Conservation (phyloP, 1,140 invertebrate genomes). For the Drosophila mayri region DNA sequence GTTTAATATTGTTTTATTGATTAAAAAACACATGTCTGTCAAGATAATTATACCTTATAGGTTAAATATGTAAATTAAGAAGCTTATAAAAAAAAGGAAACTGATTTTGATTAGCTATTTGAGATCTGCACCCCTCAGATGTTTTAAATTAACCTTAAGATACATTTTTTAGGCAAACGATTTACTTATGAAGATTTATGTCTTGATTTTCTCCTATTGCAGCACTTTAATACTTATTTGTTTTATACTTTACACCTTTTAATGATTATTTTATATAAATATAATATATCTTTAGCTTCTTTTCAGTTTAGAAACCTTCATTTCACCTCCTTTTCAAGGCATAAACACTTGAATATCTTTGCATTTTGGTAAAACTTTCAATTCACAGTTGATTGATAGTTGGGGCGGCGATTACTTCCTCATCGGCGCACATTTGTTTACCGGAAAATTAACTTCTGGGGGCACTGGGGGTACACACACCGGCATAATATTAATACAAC, state of each 20-base stretch:
- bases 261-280: background rate
- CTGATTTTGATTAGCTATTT: background rate
- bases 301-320: background rate
- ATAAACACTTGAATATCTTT: constrained; percentile 11
- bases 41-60: too few relatives aligned
- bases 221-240: background rate
- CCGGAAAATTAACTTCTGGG: constrained; percentile 17
- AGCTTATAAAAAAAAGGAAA: background rate
- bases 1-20: background rate
- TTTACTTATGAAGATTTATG: background rate
- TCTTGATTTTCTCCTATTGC: background rate
- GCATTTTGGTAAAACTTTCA: constrained; percentile 8
- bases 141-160: background rate
- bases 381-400: constrained; percentile 36
- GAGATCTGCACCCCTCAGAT: background rate
- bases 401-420: constrained; percentile 33
- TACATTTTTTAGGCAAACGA: background rate
- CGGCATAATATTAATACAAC: constrained; percentile 12
- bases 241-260: too few relatives aligned
- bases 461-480: constrained; percentile 1
- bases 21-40: background rate
- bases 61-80: background rate
- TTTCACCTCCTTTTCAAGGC: too few relatives aligned
- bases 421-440: constrained; percentile 38
- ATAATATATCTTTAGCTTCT: background rate